Evolutionary conservation across 2,113 vertebrate species (phyloP).

Genomic region (Actinemys pallida): DNA sequence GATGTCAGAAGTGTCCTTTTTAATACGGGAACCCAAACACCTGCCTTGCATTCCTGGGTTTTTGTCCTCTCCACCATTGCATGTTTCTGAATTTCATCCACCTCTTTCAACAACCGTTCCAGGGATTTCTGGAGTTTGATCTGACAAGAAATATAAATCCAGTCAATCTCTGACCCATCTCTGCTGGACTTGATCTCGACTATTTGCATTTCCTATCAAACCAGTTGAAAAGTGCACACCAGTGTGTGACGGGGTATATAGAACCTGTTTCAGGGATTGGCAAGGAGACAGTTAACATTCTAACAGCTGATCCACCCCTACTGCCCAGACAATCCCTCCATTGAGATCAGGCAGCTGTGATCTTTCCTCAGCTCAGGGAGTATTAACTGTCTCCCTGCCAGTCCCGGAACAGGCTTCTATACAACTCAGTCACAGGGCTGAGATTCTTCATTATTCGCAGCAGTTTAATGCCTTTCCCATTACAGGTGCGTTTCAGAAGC

Average conservation of each 20-base stretch:
- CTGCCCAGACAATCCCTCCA: slow-evolving; percentile 13
- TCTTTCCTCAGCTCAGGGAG: rapidly evolving
- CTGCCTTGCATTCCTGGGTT: slow-evolving; percentile 71
- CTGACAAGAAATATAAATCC: neutral
- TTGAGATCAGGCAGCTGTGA: neutral
- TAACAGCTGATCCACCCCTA: neutral
- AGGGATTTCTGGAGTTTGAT: slow-evolving; percentile 62
- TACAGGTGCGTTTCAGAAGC: neutral
- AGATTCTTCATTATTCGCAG: neutral
- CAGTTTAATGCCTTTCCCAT: neutral
- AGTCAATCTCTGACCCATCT: neutral
- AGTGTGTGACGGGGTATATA: no score
- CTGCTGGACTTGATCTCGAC: neutral
- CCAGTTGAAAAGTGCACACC: neutral
- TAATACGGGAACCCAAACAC: slow-evolving; percentile 35
- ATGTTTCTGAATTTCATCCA: neutral
- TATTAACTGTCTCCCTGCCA: neutral
- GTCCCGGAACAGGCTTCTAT: neutral
- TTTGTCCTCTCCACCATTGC: slow-evolving; percentile 50
- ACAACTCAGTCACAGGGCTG: neutral
- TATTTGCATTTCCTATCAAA: neutral
- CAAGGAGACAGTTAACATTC: rapidly evolving
- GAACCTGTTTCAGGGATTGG: neutral
- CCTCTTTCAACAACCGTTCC: slow-evolving; percentile 43
- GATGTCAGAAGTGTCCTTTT: neutral